Percentiles rank a stretch among this genome's conserved stretches.
Conservation (phyloP, 2,113 vertebrate species). For the Petroica traversi region DNA sequence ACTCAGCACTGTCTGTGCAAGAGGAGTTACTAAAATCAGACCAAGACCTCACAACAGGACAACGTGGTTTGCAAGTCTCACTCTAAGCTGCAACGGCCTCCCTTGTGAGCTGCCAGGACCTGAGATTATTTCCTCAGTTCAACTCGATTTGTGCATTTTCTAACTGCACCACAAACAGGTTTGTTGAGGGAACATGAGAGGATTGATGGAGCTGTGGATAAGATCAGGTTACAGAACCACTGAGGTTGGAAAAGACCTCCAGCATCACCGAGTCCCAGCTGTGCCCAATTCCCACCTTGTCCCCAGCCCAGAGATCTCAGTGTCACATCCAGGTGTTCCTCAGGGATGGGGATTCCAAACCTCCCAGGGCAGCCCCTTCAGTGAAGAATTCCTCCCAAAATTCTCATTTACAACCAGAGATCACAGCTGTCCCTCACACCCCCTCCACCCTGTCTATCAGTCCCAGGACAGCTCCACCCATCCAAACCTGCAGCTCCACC, state of each 20-base stretch:
- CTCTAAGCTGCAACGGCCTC: no score
- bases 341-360: background rate
- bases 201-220: accelerated
- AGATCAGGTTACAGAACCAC: background rate
- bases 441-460: background rate
- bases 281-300: background rate
- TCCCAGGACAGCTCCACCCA: background rate
- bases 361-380: background rate
- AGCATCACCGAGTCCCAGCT: accelerated
- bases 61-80: accelerated
- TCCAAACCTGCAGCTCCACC: background rate
- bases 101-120: no score
- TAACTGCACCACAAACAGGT: accelerated
- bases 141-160: background rate
- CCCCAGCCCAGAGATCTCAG: background rate
- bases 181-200: accelerated
- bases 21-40: background rate
- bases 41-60: background rate
- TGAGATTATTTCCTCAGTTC: background rate
- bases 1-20: no score
- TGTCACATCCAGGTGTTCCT: accelerated
- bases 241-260: background rate
- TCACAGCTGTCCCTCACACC: accelerated
- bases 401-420: background rate
- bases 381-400: background rate